phyloP scores from a whole-genome alignment of 2,797 vertebrate genomes.

The Botia almorhae region DNA sequence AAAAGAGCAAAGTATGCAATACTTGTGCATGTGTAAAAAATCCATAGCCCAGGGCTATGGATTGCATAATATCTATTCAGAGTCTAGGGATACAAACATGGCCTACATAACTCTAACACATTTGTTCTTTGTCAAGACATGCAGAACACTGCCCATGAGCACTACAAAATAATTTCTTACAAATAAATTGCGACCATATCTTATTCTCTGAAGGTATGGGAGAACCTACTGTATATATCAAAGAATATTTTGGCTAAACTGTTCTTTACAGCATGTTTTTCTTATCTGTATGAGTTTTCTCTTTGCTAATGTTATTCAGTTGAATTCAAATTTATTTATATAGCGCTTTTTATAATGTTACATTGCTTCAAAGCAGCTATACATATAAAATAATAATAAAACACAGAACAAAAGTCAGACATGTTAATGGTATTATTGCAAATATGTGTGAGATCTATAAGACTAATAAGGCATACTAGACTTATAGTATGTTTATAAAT shows the following conservation, averaged over 20 bases:
- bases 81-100: conserved; percentile 45
- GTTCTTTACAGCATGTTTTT: not conserved
- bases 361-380: too few relatives aligned
- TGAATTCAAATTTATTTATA: too few relatives aligned
- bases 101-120: conserved; percentile 60
- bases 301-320: not conserved
- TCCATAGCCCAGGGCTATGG: conserved; percentile 51
- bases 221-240: too few relatives aligned
- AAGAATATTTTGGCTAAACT: not conserved
- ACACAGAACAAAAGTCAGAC: too few relatives aligned
- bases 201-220: not conserved
- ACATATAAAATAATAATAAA: too few relatives aligned
- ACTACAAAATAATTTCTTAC: not conserved
- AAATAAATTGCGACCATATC: not conserved
- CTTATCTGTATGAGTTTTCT: too few relatives aligned
- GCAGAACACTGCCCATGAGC: conserved; percentile 56
- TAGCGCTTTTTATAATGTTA: too few relatives aligned
- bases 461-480: too few relatives aligned
- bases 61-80: conserved; percentile 56
- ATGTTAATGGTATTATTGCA: too few relatives aligned
- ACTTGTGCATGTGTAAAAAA: not conserved
- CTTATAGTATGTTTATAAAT: too few relatives aligned
- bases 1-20: not conserved
- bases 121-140: conserved; percentile 60
- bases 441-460: too few relatives aligned